Conservation (phyloP, 2,888 invertebrate genomes). For the Drosophila aldrichi region DNA sequence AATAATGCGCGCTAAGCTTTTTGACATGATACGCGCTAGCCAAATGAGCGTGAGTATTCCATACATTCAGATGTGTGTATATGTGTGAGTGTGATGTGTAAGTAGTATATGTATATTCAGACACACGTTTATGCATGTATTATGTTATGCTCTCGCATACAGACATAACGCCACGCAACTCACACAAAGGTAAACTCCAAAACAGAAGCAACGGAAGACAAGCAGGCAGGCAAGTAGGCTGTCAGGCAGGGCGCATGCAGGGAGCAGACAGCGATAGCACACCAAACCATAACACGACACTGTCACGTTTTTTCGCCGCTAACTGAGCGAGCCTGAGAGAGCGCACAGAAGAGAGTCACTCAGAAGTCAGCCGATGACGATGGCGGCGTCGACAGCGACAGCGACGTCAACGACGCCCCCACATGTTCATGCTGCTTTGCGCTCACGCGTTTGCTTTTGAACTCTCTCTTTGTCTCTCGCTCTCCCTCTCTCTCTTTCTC, state of each 20-base stretch:
- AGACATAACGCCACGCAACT: slow-evolving; percentile 31
- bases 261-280: slow-evolving; percentile 48
- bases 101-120: slow-evolving; percentile 9
- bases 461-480: background rate
- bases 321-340: slow-evolving; percentile 24
- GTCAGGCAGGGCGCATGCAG: background rate
- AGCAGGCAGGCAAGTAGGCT: background rate
- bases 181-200: slow-evolving; percentile 57
- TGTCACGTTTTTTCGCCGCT: slow-evolving; percentile 72
- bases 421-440: slow-evolving; percentile 36
- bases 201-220: slow-evolving; percentile 33
- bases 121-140: slow-evolving; percentile 30
- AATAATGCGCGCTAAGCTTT: slow-evolving; percentile 78
- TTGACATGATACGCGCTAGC: slow-evolving; percentile 68
- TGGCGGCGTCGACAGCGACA: slow-evolving; percentile 36
- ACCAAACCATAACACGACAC: slow-evolving; percentile 73
- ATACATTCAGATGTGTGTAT: background rate
- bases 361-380: slow-evolving; percentile 48
- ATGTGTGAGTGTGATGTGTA: background rate
- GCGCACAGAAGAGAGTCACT: slow-evolving; percentile 33
- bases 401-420: slow-evolving; percentile 59
- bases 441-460: slow-evolving; percentile 45
- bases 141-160: slow-evolving; percentile 47
- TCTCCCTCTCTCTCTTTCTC: slow-evolving; percentile 6
- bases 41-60: slow-evolving; percentile 40